Percentiles rank a stretch among this genome's conserved stretches.
Evolutionary conservation across 2,113 vertebrate species (phyloP).

Genomic region (Rhea pennata): DNA sequence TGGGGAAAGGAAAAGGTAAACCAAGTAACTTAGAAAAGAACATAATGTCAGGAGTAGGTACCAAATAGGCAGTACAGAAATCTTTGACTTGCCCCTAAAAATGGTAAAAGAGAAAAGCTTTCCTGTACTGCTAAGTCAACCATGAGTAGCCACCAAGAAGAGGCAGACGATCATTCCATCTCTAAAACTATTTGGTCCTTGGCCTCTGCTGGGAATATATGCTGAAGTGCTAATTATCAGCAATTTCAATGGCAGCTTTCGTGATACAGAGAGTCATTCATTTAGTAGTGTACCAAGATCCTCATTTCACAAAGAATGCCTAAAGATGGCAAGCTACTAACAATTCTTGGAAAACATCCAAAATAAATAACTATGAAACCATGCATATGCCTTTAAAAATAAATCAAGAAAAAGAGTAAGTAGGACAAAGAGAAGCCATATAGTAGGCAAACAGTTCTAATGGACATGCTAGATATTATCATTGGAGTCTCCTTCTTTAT

Average conservation of each 20-base stretch:
- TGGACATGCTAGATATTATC: background rate
- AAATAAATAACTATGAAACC: conserved; percentile 12
- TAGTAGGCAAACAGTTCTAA: background rate
- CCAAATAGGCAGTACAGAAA: conserved; percentile 53
- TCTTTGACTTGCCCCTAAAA: conserved; percentile 56
- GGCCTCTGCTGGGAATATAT: conserved; percentile 60
- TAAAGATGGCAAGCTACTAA: conserved; percentile 6
- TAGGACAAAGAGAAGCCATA: background rate
- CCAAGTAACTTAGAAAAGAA: background rate
- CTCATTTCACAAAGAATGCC: background rate
- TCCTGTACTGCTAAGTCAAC: conserved; percentile 61
- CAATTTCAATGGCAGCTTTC: background rate
- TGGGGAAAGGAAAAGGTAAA: background rate
- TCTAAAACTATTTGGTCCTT: conserved; percentile 23
- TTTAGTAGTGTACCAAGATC: background rate
- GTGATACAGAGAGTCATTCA: background rate
- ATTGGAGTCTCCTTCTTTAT: background rate
- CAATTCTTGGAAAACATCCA: background rate
- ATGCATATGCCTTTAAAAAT: conserved; percentile 6
- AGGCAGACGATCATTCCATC: conserved; percentile 60
- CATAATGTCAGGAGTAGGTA: background rate
- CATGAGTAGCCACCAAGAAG: conserved; percentile 55
- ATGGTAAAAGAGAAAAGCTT: conserved; percentile 52
- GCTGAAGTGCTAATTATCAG: conserved; percentile 44
- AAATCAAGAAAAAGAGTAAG: background rate